These are phyloP conservation scores for Penaeus vannamei DNA, from an alignment of 1,140 invertebrate species.

Conservation along the genomic window DNA sequence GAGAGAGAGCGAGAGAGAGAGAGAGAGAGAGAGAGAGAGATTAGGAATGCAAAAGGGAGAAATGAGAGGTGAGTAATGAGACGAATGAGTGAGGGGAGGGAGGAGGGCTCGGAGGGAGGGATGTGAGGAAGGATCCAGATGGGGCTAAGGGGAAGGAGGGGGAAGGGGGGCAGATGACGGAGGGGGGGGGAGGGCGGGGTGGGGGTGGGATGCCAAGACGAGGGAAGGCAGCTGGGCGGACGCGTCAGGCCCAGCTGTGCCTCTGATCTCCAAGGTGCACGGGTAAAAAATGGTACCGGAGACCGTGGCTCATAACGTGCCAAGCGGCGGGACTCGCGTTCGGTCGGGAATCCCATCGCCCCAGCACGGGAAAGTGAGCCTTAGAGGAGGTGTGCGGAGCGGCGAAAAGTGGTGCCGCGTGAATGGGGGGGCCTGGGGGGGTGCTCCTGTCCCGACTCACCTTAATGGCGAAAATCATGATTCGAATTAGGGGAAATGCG, in stretches of 20 bases:
- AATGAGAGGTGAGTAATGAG: too few relatives aligned
- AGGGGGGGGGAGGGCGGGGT: background rate
- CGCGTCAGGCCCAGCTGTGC: slow-evolving; percentile 59
- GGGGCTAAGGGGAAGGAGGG: too few relatives aligned
- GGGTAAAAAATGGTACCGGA: slow-evolving; percentile 56
- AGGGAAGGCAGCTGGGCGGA: slow-evolving; percentile 57
- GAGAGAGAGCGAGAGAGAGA: too few relatives aligned
- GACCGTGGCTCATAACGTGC: slow-evolving; percentile 50
- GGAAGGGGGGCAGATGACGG: too few relatives aligned
- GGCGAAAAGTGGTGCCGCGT: slow-evolving; percentile 49
- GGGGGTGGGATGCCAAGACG: slow-evolving; percentile 30
- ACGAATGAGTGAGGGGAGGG: background rate
- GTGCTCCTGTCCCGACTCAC: slow-evolving; percentile 14
- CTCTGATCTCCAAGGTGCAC: slow-evolving; percentile 61
- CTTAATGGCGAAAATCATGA: slow-evolving; percentile 63
- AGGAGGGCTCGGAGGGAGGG: too few relatives aligned
- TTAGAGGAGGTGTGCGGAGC: too few relatives aligned
- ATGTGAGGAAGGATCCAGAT: too few relatives aligned
- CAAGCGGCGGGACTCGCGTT: slow-evolving; percentile 38
- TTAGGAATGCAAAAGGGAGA: too few relatives aligned
- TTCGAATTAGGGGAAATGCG: slow-evolving; percentile 58
- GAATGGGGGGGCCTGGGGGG: slow-evolving; percentile 1
- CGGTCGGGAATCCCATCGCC: slow-evolving; percentile 39
- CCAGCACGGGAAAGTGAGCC: background rate
- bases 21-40: too few relatives aligned